Conservation (phyloP, 2,797 vertebrate genomes). For the Okamejei kenojei region DNA sequence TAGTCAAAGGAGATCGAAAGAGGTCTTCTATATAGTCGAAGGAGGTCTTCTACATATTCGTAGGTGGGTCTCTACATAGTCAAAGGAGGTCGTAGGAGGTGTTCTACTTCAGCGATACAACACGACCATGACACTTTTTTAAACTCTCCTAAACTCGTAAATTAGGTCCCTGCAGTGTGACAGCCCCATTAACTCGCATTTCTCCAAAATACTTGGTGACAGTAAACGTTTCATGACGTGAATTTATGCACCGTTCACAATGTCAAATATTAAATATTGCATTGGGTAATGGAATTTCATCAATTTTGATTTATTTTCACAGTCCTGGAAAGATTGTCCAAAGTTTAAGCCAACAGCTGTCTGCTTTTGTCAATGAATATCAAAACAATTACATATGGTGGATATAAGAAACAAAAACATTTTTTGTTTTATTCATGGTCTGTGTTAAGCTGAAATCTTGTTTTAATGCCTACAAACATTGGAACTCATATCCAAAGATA, state of each 20-base stretch:
- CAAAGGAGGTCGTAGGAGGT: no score
- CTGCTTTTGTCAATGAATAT: no score
- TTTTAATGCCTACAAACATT: neutral
- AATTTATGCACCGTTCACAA: neutral
- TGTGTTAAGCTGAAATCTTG: neutral
- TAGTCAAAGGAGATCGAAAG: no score
- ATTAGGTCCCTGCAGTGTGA: no score
- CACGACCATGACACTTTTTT: no score
- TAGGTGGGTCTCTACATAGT: no score
- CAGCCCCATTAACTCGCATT: neutral
- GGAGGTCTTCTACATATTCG: no score
- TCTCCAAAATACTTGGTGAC: neutral
- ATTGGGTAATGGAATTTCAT: neutral
- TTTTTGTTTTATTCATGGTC: neutral
- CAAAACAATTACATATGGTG: no score
- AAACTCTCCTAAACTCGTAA: no score
- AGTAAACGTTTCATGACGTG: neutral
- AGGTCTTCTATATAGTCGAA: no score
- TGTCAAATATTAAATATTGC: neutral
- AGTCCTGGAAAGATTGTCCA: neutral
- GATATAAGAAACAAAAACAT: no score
- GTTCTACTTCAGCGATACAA: no score
- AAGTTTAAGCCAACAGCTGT: neutral
- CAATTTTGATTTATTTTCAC: neutral
- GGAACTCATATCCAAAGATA: neutral